Conservation (phyloP, 2,113 vertebrate species). For the Andinoacara biseriatus region DNA sequence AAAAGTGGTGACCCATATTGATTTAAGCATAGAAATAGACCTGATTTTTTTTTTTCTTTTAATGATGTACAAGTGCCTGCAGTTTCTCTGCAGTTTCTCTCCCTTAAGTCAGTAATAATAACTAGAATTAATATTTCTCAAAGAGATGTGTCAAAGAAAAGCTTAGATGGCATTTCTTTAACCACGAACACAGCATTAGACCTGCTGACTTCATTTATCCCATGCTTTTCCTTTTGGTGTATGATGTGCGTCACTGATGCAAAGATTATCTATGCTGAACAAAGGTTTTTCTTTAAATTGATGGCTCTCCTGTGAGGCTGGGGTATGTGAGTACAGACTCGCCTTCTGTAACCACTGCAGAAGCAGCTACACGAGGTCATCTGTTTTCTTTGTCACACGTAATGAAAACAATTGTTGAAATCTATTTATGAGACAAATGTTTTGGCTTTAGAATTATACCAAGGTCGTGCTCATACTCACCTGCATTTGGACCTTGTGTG, state of each 20-base stretch:
- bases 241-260: slow-evolving; percentile 21
- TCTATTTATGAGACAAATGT: too few species aligned
- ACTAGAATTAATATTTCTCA: not conserved
- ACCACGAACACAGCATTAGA: not conserved
- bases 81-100: not conserved
- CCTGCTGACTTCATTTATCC: slow-evolving; percentile 1
- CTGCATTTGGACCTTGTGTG: not conserved
- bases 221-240: not conserved
- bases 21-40: not conserved
- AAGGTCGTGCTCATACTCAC: not conserved
- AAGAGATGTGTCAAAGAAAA: not conserved
- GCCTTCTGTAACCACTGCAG: not conserved
- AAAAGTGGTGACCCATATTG: not conserved
- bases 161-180: not conserved
- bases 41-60: not conserved
- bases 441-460: not conserved
- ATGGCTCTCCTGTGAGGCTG: not conserved
- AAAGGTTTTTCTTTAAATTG: slow-evolving; percentile 8
- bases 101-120: not conserved
- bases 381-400: not conserved
- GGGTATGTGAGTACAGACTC: not conserved
- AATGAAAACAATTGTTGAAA: not conserved
- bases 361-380: not conserved
- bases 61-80: not conserved
- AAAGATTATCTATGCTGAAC: slow-evolving; percentile 11